Evolutionary conservation across 2,797 vertebrate species (phyloP).

Genomic region (Micromesistius poutassou): DNA sequence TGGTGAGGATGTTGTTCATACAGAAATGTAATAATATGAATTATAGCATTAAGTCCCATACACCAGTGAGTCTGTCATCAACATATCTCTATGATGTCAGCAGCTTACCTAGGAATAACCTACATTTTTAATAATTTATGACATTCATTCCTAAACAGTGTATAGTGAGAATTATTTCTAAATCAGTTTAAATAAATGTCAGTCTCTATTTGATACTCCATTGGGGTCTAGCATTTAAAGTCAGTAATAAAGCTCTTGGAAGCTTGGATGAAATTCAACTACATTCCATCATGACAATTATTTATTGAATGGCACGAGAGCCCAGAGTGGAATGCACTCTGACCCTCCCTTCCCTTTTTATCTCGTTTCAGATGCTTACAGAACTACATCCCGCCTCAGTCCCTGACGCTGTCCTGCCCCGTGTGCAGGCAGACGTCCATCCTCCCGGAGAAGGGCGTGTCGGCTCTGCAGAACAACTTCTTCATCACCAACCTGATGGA

Average conservation of each 20-base stretch:
- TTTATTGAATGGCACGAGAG: no score
- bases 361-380: conserved; percentile 82
- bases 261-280: no score
- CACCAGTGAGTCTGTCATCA: conserved; percentile 22
- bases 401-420: conserved; percentile 91
- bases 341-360: not conserved
- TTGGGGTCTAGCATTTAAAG: no score
- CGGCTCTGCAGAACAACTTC: conserved; percentile 93
- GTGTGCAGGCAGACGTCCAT: conserved; percentile 96
- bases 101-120: conserved; percentile 1
- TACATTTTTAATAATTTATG: no score
- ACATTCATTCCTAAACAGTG: no score
- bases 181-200: no score
- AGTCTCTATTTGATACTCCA: no score
- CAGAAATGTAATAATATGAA: not conserved
- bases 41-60: not conserved
- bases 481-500: conserved; percentile 98
- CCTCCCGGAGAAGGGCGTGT: conserved; percentile 89
- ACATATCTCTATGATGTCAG: conserved; percentile 29
- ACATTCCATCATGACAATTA: no score
- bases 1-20: not conserved
- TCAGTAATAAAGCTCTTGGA: no score
- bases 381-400: conserved; percentile 96
- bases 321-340: not conserved
- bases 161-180: no score